Conservation (phyloP, 2,888 invertebrate species). For the Spilosoma lubricipeda region DNA sequence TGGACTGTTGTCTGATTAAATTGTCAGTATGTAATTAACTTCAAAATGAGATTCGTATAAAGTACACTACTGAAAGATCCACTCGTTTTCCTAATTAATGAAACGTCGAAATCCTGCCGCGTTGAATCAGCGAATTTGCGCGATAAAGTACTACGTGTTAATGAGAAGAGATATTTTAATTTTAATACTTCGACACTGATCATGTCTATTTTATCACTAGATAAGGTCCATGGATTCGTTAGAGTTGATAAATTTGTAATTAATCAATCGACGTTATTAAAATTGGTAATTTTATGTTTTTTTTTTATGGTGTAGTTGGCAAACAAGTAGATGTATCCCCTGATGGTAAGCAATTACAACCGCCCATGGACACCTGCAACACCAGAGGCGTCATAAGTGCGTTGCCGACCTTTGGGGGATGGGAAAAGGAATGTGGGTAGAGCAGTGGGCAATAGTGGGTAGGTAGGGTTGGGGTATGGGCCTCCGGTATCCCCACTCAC, state of each 20-base stretch:
- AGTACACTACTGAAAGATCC: conserved; percentile 62
- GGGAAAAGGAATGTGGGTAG: no score
- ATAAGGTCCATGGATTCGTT: not conserved
- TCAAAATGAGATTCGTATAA: conserved; percentile 61
- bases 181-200: not conserved
- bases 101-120: conserved; percentile 64
- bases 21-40: conserved; percentile 52
- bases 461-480: no score
- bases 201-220: not conserved
- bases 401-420: no score
- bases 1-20: no score
- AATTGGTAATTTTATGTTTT: no score
- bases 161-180: not conserved
- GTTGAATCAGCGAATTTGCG: not conserved
- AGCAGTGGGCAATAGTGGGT: no score
- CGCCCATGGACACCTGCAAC: no score
- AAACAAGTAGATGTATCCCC: no score
- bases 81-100: conserved; percentile 75
- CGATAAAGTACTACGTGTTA: not conserved
- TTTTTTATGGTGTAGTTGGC: no score
- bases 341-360: no score
- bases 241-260: not conserved
- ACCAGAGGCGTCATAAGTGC: no score
- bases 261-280: not conserved
- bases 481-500: no score